phyloP scores from a whole-genome alignment of 2,113 vertebrate species.

The Pandion haliaetus region DNA sequence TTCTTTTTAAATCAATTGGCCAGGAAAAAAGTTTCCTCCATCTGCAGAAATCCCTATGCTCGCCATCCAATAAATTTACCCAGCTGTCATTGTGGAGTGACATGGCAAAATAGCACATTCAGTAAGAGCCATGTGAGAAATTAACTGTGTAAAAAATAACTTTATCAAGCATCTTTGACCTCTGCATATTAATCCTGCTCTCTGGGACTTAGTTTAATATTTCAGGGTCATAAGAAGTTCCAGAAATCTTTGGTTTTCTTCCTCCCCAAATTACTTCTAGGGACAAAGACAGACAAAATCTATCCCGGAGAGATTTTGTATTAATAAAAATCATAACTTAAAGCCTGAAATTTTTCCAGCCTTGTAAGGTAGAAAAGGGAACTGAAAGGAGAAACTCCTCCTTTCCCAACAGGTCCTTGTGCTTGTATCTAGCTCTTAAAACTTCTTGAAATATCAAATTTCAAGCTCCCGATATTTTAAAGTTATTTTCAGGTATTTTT shows the following conservation, averaged over 20 bases:
- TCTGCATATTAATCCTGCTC: conserved; percentile 25
- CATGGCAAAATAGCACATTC: neutral
- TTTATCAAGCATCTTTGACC: conserved; percentile 24
- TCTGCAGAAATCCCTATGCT: neutral
- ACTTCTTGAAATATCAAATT: conserved; percentile 18
- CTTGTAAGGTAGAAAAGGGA: conserved; percentile 1
- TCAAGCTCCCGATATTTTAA: conserved; percentile 8
- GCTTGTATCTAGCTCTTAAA: conserved; percentile 9
- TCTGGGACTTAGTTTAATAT: conserved; percentile 4
- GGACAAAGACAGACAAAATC: neutral
- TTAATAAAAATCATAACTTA: conserved; percentile 24
- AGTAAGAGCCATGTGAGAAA: neutral
- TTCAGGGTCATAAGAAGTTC: conserved; percentile 23
- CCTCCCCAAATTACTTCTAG: neutral
- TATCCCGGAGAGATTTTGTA: neutral
- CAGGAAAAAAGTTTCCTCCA: neutral
- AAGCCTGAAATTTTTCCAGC: neutral
- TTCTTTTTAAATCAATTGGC: conserved; percentile 12
- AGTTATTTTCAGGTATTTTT: neutral
- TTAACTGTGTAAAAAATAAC: neutral
- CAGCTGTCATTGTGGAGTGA: neutral
- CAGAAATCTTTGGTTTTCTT: conserved; percentile 15
- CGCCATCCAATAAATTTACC: neutral
- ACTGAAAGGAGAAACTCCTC: neutral
- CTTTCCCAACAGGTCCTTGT: neutral